Conservation (phyloP, 2,113 vertebrate species). For the Aegithalos caudatus region DNA sequence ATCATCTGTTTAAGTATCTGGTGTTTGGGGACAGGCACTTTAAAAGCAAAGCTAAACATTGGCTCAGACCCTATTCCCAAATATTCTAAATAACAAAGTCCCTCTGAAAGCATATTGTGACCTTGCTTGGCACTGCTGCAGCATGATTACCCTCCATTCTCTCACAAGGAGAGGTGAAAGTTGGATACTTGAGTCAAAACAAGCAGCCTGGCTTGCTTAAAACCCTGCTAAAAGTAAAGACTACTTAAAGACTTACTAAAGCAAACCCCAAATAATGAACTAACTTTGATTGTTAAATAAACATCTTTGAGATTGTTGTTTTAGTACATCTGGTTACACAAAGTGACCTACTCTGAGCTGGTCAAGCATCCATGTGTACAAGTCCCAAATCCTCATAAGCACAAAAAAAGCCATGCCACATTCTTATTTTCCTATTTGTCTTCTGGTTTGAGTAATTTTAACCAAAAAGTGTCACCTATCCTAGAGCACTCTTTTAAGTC, state of each 20-base stretch:
- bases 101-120: background rate
- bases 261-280: constrained; percentile 34
- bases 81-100: background rate
- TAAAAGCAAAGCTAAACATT: constrained; percentile 44
- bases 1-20: constrained; percentile 7
- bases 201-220: background rate
- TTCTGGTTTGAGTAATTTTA: background rate
- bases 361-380: fast-evolving
- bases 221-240: background rate
- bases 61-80: background rate
- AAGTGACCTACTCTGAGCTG: background rate
- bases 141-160: background rate
- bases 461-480: background rate
- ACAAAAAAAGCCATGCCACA: background rate
- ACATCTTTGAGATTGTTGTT: constrained; percentile 47
- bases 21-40: constrained; percentile 23
- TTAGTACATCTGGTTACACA: constrained; percentile 38
- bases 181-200: constrained; percentile 25
- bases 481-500: background rate
- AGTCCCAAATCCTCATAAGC: background rate
- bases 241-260: background rate
- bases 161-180: background rate
- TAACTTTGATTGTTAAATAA: constrained; percentile 61
- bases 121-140: background rate
- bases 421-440: background rate